Base-by-base conservation (phyloP, 1,140 invertebrate species). In the Papilio machaon region DNA sequence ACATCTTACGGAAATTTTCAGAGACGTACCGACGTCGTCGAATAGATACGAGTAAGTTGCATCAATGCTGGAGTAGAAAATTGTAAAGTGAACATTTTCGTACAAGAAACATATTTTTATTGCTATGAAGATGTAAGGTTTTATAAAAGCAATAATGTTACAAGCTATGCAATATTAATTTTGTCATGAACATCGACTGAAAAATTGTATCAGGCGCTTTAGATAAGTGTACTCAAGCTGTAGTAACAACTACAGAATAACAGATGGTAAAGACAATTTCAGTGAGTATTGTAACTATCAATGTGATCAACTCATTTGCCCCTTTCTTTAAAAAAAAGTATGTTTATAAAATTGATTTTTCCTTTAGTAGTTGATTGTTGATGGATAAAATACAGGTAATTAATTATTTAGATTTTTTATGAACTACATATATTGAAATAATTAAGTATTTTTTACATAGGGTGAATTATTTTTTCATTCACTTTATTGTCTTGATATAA, bases 11-110 rank as follows among this genome's bases (percentile, higher is more conserved):
- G 64, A 70, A 70, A 70, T 64, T 64, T 64, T 30, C 30, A 70
- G 5, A 54, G 5, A 30, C 23, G 23, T 67, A 35, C 9, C 19
- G 23, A 23, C 64, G 13, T 15, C 52, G 15, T 70, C 13, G 64
- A 70, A 70, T 70, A 15, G 30, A 70, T 70, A n/a, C n/a, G n/a
- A n/a, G n/a, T n/a, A 35, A 70, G 30, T 70, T 70, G 13, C 64
- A 35, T 70, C 23, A 70, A 38, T 38, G 11, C 35, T 35, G 13
- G 9, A 64, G 10, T 64, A 10, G 19, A 64, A 64, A 30, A 35
- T 35, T 70, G 23, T 15, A 17, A 70, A 64, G 19, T 64, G 60
- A 64, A 64, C 23, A 13, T 64, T 64, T 23, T 11, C 11, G 10
- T 35, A 35, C 5, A 70, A 35, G 9, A 15, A 70, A 70, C 11